Base-by-base conservation (phyloP, 2,888 invertebrate genomes). In the Polydrusus tereticollis region DNA sequence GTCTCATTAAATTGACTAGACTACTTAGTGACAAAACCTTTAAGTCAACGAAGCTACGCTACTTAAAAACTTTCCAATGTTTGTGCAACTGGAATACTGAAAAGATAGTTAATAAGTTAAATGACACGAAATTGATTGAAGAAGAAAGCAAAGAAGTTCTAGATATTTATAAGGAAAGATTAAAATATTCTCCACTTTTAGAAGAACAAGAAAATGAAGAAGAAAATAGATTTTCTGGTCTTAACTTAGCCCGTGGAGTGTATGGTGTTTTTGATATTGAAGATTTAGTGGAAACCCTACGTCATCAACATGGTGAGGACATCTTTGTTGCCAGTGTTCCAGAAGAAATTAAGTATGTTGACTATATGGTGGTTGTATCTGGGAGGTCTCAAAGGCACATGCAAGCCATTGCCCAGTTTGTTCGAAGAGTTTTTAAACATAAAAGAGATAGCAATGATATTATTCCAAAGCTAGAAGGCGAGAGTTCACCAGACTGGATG, bases 201-300 rank as follows among this genome's bases (percentile, higher is more conserved):
- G 78, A 80, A 78, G 75, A 82, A 78, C 75, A 82, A 81, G 90
- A 92, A 84, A 90, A 90, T 36, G 76, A 83, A 76, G 76, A 83
- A 72, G 73, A 78, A 23, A 90, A 92, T 84, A 90, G 90, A 82
- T 91, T 90, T 79, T 88, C 89, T 79, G 91, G 92, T 77, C 85
- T 89, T 41, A 88, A 88, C 81, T 80, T 91, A 76, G 81, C 16
- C 41, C 72, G 94, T 82, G 98, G 97, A 12, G 80, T 87, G 72
- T 88, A 84, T 76, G 97, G 97, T 29, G 97, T 97, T 0, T 97
- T 92, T 86, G 97, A 98, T 79, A 89, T 97, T 50, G 93, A 95
- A 82, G 95, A 97, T 76, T 85, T 98, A 57, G 91, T 97, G 0
- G 88, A 91, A 16, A 85, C 96, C 21, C 85, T 98, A 26, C 88